Percentiles rank a stretch among this genome's conserved stretches.
Conservation (phyloP, 2,113 vertebrate genomes). For the Nanorana parkeri region DNA sequence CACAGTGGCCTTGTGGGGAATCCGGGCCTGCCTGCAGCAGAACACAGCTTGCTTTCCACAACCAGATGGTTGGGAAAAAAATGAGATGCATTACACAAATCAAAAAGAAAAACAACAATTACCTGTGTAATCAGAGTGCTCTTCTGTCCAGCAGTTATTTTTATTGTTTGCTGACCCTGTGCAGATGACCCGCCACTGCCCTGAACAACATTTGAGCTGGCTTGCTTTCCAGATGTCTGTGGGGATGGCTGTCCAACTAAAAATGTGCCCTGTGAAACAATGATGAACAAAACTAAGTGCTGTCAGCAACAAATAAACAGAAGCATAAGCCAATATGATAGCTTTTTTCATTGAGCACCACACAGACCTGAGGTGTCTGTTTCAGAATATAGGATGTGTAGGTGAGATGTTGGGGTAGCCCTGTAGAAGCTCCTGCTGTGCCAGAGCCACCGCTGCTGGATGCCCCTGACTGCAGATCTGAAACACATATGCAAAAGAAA, state of each 20-base stretch:
- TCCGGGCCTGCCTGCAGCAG: no score
- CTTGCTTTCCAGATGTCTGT: constrained; percentile 86
- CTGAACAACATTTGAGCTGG: constrained; percentile 77
- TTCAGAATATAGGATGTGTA: constrained; percentile 98
- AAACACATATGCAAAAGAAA: constrained; percentile 60
- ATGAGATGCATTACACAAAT: no score
- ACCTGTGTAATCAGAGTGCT: constrained; percentile 94
- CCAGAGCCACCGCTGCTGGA: constrained; percentile 72
- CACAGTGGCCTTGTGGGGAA: no score
- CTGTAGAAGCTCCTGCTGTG: constrained; percentile 77
- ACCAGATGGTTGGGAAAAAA: no score
- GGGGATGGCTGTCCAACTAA: constrained; percentile 91
- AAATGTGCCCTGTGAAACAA: constrained; percentile 86
- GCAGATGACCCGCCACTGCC: constrained; percentile 74
- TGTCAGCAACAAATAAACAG: no score
- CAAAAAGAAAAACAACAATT: not conserved
- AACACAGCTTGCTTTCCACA: no score
- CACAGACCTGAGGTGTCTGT: constrained; percentile 88
- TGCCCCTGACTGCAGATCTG: constrained; percentile 85
- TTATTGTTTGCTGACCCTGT: constrained; percentile 84
- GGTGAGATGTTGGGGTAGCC: constrained; percentile 89
- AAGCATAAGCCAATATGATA: no score
- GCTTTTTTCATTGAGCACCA: no score
- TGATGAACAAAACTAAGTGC: not conserved
- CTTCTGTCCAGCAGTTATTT: constrained; percentile 94